Evolutionary conservation across 2,797 vertebrate genomes (phyloP).

Genomic region (Liparis tanakae): DNA sequence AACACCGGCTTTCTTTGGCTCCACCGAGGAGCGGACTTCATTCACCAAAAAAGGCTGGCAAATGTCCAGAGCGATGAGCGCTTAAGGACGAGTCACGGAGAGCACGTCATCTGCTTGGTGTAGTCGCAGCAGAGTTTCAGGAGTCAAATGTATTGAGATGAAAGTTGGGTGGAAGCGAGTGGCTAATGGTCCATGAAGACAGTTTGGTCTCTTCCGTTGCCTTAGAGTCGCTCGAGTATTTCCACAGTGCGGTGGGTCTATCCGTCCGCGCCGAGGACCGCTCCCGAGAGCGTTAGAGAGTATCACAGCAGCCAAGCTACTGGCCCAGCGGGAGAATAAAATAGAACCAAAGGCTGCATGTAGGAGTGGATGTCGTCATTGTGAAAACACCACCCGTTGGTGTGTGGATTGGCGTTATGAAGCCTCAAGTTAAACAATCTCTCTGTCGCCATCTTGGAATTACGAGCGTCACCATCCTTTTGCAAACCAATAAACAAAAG

Average conservation of each 20-base stretch:
- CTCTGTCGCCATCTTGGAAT: too few species aligned
- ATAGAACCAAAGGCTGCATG: too few species aligned
- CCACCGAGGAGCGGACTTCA: slow-evolving; percentile 19
- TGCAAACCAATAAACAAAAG: too few species aligned
- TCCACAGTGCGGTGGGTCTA: background rate
- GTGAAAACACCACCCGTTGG: too few species aligned
- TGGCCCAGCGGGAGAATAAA: too few species aligned
- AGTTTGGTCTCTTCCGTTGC: background rate
- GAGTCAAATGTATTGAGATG: background rate
- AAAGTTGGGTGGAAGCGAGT: background rate
- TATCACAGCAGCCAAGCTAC: background rate
- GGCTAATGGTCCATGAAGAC: background rate
- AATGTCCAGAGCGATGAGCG: slow-evolving; percentile 9
- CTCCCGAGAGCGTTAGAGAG: background rate
- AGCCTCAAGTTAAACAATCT: too few species aligned
- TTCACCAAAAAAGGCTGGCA: slow-evolving; percentile 18
- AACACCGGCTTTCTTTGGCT: slow-evolving; percentile 39
- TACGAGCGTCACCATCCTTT: too few species aligned
- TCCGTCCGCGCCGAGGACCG: background rate
- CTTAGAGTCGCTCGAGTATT: background rate
- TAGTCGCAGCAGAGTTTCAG: background rate
- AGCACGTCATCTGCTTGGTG: slow-evolving; percentile 1
- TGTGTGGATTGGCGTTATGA: too few species aligned
- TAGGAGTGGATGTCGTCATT: too few species aligned
- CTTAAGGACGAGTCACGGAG: background rate